Evolutionary conservation across 2,888 invertebrate species (phyloP).

Genomic region (Nycteola revayana): DNA sequence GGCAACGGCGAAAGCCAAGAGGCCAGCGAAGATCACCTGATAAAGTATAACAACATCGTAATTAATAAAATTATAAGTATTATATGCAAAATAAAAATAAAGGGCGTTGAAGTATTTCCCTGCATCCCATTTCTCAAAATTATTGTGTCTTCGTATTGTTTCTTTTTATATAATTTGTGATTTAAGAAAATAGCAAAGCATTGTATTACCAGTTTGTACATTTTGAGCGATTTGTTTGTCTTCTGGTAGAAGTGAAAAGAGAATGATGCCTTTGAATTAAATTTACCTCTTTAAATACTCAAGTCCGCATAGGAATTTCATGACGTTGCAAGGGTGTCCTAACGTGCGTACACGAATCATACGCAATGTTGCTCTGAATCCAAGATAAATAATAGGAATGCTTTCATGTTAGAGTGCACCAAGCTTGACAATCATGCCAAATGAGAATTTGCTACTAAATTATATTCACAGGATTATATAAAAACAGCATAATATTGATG

Average conservation of each 20-base stretch:
- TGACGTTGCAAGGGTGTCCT: constrained; percentile 54
- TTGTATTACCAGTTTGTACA: constrained; percentile 75
- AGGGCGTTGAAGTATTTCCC: too few species aligned
- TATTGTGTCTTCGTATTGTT: not conserved
- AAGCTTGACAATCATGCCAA: too few species aligned
- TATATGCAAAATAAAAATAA: too few species aligned
- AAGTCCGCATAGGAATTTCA: constrained; percentile 49
- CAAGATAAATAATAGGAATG: constrained; percentile 54
- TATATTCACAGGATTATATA: too few species aligned
- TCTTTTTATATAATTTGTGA: constrained; percentile 1
- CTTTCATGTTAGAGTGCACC: constrained; percentile 38
- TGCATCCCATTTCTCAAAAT: too few species aligned
- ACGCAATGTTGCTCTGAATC: constrained; percentile 61
- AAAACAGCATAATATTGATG: too few species aligned
- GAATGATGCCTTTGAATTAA: constrained; percentile 45
- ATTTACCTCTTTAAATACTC: constrained; percentile 57
- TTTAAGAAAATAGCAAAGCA: not conserved
- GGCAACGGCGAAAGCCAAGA: constrained; percentile 62
- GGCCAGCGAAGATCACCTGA: constrained; percentile 61
- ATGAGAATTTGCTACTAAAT: too few species aligned
- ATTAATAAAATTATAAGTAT: too few species aligned
- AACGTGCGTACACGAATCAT: constrained; percentile 43
- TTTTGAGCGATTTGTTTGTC: constrained; percentile 47
- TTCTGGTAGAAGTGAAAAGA: constrained; percentile 34
- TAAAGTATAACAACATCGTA: too few species aligned